Percentiles rank a stretch among this genome's conserved stretches.
phyloP scores from a whole-genome alignment of 2,888 invertebrate genomes.

The Conomelus anceps region DNA sequence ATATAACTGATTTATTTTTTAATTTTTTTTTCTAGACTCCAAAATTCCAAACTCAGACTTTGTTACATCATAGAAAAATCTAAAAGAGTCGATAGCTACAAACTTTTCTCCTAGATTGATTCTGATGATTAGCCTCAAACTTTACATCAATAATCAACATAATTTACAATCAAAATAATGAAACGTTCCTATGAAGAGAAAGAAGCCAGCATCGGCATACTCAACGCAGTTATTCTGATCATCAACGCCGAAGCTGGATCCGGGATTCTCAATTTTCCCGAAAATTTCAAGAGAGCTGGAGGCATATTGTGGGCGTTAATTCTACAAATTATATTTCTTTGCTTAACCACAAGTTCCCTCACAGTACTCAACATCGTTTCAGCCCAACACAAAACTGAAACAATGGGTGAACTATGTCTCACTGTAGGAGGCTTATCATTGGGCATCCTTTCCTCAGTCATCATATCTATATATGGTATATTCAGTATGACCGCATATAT shows the following conservation, averaged over 20 bases:
- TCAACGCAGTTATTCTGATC: background rate
- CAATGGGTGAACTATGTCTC: background rate
- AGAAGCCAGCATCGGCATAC: background rate
- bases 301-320: background rate
- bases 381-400: background rate
- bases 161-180: background rate
- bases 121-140: too few relatives aligned
- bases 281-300: background rate
- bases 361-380: background rate
- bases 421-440: background rate
- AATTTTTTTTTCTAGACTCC: too few relatives aligned
- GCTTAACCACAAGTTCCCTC: background rate
- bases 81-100: too few relatives aligned
- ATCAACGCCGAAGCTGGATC: background rate
- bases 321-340: background rate
- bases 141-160: too few relatives aligned
- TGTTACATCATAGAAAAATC: too few relatives aligned
- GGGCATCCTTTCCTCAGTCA: background rate
- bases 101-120: too few relatives aligned
- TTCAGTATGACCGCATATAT: background rate
- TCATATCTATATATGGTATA: background rate
- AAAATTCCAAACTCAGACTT: too few relatives aligned
- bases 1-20: too few relatives aligned
- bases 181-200: too few relatives aligned
- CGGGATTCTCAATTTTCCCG: background rate